phyloP scores from a whole-genome alignment of 64 coral and sea anemone species.

The Pocillopora damicornis region DNA sequence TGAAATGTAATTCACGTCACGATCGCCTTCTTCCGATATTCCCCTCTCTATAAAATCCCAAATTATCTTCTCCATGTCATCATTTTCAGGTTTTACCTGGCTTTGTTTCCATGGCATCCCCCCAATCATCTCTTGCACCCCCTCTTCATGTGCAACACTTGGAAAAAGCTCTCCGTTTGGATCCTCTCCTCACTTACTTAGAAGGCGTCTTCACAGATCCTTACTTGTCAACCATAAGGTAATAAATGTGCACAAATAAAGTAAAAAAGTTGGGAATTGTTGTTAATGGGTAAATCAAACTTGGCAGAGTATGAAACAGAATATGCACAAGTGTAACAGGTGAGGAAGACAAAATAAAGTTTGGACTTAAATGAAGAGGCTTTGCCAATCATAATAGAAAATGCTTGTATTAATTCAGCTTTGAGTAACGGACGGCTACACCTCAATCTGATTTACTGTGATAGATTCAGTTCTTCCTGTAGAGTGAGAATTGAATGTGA shows the following conservation, averaged over 20 bases:
- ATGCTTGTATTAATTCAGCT: too few relatives aligned
- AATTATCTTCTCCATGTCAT: background rate
- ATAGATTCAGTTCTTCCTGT: too few relatives aligned
- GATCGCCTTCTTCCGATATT: background rate
- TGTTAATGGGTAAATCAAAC: background rate
- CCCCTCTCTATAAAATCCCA: background rate
- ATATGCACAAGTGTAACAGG: too few relatives aligned
- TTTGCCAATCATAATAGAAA: too few relatives aligned
- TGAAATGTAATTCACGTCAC: background rate
- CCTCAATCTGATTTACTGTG: too few relatives aligned
- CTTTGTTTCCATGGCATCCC: slow-evolving; percentile 78
- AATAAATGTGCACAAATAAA: slow-evolving; percentile 1
- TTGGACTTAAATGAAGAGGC: too few relatives aligned
- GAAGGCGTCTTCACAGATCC: slow-evolving; percentile 87
- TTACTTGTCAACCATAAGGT: slow-evolving; percentile 77
- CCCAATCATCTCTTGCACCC: slow-evolving; percentile 70
- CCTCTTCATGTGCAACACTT: slow-evolving; percentile 94
- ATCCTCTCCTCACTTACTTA: slow-evolving; percentile 81
- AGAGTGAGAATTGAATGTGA: too few relatives aligned
- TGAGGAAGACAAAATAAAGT: too few relatives aligned
- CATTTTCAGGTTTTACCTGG: slow-evolving; percentile 23
- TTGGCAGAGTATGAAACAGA: background rate
- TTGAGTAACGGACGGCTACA: too few relatives aligned
- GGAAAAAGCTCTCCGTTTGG: slow-evolving; percentile 89
- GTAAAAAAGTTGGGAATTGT: background rate